Percentiles rank a stretch among this genome's conserved stretches.
Conservation (phyloP, 2,888 invertebrate species). For the Nephrotoma guestfalica region DNA sequence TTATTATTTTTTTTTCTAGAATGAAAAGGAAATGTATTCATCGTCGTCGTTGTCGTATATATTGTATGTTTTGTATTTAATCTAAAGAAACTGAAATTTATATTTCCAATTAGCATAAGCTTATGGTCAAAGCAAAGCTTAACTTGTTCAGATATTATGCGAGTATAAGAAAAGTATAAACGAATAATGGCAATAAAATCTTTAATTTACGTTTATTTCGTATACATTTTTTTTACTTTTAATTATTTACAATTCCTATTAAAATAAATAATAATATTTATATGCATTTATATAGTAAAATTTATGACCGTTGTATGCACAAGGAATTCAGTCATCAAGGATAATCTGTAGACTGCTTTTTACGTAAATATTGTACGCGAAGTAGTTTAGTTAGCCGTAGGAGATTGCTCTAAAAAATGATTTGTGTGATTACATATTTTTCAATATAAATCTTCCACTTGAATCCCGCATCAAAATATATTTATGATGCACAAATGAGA, state of each 20-base stretch:
- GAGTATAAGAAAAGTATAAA: background rate
- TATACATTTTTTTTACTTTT: background rate
- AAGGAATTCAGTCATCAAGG: background rate
- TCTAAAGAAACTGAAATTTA: background rate
- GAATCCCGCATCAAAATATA: background rate
- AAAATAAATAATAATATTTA: background rate
- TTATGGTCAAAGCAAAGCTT: background rate
- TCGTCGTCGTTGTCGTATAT: background rate
- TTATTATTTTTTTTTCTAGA: background rate
- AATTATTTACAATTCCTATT: background rate
- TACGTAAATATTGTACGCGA: background rate
- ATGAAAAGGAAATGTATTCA: background rate
- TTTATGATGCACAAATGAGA: background rate
- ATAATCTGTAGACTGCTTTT: background rate
- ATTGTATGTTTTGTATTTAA: background rate
- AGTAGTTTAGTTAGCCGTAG: background rate
- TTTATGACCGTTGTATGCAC: background rate
- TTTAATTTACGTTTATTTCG: background rate
- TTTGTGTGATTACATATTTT: background rate
- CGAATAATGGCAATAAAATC: background rate
- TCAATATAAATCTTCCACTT: background rate
- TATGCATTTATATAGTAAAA: background rate
- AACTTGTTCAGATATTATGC: background rate
- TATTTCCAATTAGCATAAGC: background rate
- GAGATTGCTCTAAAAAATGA: background rate